These are phyloP conservation scores for Numenius arquata DNA, from an alignment of 2,113 vertebrate genomes.

Conservation along the genomic window DNA sequence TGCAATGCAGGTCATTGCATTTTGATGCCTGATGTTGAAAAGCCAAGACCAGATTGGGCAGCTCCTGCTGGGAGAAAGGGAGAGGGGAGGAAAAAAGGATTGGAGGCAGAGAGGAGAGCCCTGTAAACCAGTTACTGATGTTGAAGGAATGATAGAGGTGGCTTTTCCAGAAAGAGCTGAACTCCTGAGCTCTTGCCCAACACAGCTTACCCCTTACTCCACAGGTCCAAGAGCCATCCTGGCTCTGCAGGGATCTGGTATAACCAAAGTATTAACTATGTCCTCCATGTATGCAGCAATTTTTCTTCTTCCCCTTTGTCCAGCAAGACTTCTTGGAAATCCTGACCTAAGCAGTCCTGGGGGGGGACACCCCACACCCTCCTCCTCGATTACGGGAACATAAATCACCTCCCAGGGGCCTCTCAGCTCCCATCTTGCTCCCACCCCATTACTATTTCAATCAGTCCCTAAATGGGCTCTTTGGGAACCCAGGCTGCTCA, in stretches of 20 bases:
- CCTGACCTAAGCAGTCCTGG: not conserved
- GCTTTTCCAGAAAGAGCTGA: not conserved
- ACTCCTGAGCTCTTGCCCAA: not conserved
- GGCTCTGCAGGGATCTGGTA: not conserved
- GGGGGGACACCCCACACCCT: not conserved
- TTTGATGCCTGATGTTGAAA: not conserved
- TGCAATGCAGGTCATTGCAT: not conserved
- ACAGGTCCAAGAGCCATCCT: not conserved
- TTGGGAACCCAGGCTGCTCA: not conserved
- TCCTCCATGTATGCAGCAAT: not conserved
- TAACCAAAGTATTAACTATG: not conserved
- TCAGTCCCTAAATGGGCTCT: slow-evolving; percentile 4
- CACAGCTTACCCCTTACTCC: not conserved
- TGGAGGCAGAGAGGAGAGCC: not conserved
- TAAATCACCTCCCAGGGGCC: not conserved
- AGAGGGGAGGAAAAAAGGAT: not conserved
- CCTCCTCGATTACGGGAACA: not conserved
- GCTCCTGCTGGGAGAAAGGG: not conserved
- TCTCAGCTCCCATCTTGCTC: not conserved
- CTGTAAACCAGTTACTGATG: not conserved
- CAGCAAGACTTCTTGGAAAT: not conserved
- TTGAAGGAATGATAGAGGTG: not conserved
- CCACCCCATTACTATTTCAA: not conserved
- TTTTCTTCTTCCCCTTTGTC: not conserved
- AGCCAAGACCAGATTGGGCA: not conserved